Evolutionary conservation across 1,140 invertebrate species (phyloP).

Genomic region (Caerostris darwini): DNA sequence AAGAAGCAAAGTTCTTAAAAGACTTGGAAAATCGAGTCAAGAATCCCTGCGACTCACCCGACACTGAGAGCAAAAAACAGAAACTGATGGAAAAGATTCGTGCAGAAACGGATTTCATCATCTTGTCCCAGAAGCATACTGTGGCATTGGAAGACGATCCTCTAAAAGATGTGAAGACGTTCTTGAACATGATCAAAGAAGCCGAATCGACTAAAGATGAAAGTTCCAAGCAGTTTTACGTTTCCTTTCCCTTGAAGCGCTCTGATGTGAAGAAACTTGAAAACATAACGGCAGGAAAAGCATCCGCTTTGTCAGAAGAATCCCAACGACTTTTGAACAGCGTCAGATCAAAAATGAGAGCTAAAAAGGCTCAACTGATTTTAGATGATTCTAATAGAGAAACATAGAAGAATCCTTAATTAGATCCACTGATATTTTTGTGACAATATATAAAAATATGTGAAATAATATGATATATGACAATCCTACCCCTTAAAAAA

Average conservation of each 20-base stretch:
- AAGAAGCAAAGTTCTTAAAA: slow-evolving; percentile 61
- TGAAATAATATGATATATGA: no score
- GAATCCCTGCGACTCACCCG: neutral
- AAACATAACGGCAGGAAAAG: neutral
- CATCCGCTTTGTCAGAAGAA: slow-evolving; percentile 14
- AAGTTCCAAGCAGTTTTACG: neutral
- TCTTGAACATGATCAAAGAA: slow-evolving; percentile 48
- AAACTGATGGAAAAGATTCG: slow-evolving; percentile 51
- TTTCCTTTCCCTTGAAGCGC: neutral
- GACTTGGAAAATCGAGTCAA: slow-evolving; percentile 25
- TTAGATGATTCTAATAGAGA: neutral
- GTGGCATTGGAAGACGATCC: slow-evolving; percentile 32
- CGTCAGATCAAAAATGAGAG: slow-evolving; percentile 54
- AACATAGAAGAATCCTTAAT: neutral
- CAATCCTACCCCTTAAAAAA: no score
- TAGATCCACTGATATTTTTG: no score
- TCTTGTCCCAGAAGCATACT: neutral
- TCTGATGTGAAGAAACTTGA: slow-evolving; percentile 43
- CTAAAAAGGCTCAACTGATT: neutral
- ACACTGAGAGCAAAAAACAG: slow-evolving; percentile 29
- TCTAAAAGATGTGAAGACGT: slow-evolving; percentile 5
- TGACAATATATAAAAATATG: no score
- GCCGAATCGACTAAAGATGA: slow-evolving; percentile 1
- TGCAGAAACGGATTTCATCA: slow-evolving; percentile 53
- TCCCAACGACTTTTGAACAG: slow-evolving; percentile 44